Evolutionary conservation across 2,113 vertebrate species (phyloP).

Genomic region (Axis porcinus): DNA sequence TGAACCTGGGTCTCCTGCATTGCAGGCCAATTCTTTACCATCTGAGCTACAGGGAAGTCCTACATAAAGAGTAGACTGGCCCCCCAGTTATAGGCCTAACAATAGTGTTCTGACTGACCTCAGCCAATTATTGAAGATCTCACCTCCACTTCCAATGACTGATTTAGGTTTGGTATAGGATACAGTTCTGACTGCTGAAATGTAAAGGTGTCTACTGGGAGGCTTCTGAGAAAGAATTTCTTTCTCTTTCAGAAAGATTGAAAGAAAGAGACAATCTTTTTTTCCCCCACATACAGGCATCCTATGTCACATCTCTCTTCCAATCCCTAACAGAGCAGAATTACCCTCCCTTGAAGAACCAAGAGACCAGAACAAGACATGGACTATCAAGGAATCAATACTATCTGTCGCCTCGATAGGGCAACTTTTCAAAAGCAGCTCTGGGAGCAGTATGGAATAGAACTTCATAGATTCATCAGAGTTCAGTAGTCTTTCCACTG

Average conservation of each 20-base stretch:
- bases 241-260: neutral
- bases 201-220: neutral
- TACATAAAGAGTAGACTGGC: neutral
- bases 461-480: neutral
- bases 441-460: neutral
- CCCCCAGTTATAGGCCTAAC: neutral
- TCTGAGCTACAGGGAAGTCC: neutral
- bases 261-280: neutral
- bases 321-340: neutral
- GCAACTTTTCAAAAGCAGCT: neutral
- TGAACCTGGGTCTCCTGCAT: neutral
- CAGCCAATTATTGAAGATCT: neutral
- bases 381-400: neutral
- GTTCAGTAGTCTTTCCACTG: neutral
- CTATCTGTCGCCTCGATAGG: fast-evolving
- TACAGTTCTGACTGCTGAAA: neutral
- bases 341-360: neutral
- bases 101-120: neutral
- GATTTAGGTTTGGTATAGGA: neutral
- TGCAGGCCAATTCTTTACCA: neutral
- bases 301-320: neutral
- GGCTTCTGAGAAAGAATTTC: neutral
- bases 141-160: neutral
- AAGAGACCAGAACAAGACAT: neutral
- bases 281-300: neutral